Evolutionary conservation across 2,888 invertebrate species (phyloP).

Genomic region (Litoditis marina): DNA sequence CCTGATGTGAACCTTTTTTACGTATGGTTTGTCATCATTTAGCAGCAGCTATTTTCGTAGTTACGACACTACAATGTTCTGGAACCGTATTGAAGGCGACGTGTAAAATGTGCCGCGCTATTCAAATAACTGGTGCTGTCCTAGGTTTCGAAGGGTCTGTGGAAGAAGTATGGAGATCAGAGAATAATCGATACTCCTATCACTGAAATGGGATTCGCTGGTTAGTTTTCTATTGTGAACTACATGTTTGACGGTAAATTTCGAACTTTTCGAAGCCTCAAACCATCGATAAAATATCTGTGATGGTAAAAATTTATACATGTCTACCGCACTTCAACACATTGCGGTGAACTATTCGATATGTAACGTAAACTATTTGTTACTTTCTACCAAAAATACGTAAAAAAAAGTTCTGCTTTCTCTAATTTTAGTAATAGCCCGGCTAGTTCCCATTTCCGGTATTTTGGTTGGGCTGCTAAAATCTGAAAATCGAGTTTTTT

Average conservation of each 20-base stretch:
- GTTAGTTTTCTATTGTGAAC: constrained; percentile 15
- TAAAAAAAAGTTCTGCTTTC: too few relatives aligned
- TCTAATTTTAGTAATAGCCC: too few relatives aligned
- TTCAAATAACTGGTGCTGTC: too few relatives aligned
- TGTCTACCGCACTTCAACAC: too few relatives aligned
- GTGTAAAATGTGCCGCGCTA: constrained; percentile 1
- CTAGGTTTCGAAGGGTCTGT: constrained; percentile 86
- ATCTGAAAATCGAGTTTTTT: too few relatives aligned
- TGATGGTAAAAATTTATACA: background rate
- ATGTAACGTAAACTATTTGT: too few relatives aligned
- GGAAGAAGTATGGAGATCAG: constrained; percentile 97
- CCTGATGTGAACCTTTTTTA: too few relatives aligned
- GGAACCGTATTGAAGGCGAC: background rate
- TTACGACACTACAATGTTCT: background rate
- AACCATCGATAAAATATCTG: background rate
- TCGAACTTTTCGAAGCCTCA: background rate
- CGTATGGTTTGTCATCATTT: too few relatives aligned
- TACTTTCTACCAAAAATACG: too few relatives aligned
- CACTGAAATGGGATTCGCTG: constrained; percentile 79
- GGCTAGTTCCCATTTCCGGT: background rate
- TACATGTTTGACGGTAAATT: too few relatives aligned
- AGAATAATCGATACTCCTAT: constrained; percentile 96
- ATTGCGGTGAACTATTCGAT: too few relatives aligned
- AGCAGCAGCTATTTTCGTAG: background rate
- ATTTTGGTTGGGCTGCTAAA: too few relatives aligned